phyloP scores from a whole-genome alignment of 2,888 invertebrate genomes.

The Pimpla rufipes region DNA sequence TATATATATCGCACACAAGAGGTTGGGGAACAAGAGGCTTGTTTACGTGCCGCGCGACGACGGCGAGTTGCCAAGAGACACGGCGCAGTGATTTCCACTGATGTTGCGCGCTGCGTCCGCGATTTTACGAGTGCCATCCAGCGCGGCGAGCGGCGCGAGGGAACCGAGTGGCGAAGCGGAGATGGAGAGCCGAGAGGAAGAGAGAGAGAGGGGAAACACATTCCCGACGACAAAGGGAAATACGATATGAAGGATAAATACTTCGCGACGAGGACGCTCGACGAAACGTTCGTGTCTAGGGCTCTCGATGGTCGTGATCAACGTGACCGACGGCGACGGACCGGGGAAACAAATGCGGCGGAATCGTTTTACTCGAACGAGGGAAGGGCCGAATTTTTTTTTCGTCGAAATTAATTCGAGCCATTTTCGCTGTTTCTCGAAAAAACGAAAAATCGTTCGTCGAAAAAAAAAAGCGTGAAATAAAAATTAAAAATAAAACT shows the following conservation, averaged over 20 bases:
- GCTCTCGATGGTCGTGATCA: neutral
- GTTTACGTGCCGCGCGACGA: slow-evolving; percentile 19
- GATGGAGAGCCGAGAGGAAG: neutral
- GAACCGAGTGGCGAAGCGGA: neutral
- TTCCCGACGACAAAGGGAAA: neutral
- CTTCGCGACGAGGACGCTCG: neutral
- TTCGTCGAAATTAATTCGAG: too few species aligned
- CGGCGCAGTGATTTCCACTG: slow-evolving; percentile 23
- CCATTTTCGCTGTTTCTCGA: too few species aligned
- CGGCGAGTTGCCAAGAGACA: slow-evolving; percentile 25
- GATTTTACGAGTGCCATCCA: slow-evolving; percentile 46
- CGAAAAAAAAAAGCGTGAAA: too few species aligned
- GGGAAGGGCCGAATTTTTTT: too few species aligned
- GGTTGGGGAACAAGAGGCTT: slow-evolving; percentile 12
- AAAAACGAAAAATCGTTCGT: too few species aligned
- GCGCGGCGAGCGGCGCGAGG: slow-evolving; percentile 8
- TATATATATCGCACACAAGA: neutral
- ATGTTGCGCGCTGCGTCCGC: slow-evolving; percentile 24
- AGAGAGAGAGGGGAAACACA: neutral
- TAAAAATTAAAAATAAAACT: too few species aligned
- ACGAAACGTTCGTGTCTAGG: neutral
- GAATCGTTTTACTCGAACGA: neutral
- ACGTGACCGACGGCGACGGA: neutral
- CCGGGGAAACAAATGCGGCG: neutral
- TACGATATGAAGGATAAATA: slow-evolving; percentile 8